Conservation (phyloP, 2,113 vertebrate genomes). For the Thalassoma bifasciatum region DNA sequence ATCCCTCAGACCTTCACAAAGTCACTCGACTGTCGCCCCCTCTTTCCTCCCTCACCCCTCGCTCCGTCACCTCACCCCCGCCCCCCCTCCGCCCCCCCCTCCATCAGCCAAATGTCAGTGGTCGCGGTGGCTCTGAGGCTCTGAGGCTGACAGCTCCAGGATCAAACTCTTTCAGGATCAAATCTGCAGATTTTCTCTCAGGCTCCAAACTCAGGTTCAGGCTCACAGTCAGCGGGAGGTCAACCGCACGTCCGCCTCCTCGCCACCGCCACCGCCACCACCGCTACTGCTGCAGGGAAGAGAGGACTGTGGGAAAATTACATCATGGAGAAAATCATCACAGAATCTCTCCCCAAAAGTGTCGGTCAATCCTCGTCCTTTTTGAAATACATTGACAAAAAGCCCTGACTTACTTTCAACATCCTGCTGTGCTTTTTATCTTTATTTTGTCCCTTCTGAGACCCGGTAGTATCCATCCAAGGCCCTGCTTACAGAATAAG, state of each 20-base stretch:
- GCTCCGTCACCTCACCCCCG: neutral
- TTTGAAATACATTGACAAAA: no score
- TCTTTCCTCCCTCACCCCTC: neutral
- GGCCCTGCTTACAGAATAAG: no score
- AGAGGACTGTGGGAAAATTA: no score
- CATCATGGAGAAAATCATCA: no score
- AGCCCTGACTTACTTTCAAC: no score
- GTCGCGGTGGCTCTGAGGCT: conserved; percentile 5
- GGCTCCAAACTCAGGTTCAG: conserved; percentile 7
- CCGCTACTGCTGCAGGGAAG: no score
- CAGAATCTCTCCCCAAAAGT: no score
- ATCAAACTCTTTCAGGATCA: conserved; percentile 33
- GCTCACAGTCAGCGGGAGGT: conserved; percentile 13
- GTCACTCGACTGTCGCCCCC: conserved; percentile 24
- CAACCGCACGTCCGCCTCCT: neutral
- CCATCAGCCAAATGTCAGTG: conserved; percentile 42
- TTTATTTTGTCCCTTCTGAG: no score
- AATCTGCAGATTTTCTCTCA: conserved; percentile 17
- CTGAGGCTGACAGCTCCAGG: conserved; percentile 21
- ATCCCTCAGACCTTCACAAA: conserved; percentile 11
- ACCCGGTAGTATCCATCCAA: no score
- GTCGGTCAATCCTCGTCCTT: no score
- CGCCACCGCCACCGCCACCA: no score
- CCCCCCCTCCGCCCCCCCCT: neutral
- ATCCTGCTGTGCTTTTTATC: no score